Conservation (phyloP, 2,113 vertebrate species). For the Hydrolagus affinis region DNA sequence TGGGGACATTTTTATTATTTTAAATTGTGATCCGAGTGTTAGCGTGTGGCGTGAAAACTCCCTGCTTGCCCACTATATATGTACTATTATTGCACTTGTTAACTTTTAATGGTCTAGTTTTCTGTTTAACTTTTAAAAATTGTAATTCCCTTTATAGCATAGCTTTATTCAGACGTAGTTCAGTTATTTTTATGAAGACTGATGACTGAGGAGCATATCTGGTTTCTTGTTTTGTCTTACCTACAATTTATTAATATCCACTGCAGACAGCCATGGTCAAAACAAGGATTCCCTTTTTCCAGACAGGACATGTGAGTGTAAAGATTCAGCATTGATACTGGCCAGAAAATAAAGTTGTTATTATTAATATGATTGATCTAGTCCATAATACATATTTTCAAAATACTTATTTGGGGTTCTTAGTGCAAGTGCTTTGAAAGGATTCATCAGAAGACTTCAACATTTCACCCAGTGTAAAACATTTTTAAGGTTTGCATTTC, state of each 20-base stretch:
- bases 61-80: not conserved
- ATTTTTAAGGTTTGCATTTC: slow-evolving; percentile 3
- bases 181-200: not conserved
- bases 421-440: not conserved
- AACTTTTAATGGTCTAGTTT: not conserved
- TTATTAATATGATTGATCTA: not conserved
- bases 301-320: not conserved
- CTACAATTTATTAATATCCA: not conserved
- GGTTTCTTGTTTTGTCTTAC: not conserved
- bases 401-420: not conserved
- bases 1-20: not conserved
- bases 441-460: not conserved
- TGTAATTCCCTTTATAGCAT: no score
- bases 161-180: not conserved
- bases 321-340: not conserved
- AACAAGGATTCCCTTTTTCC: not conserved
- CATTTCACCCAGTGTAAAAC: not conserved
- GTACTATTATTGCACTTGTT: not conserved
- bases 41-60: not conserved
- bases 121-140: no score
- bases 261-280: not conserved
- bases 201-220: not conserved
- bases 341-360: not conserved
- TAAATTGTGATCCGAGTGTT: not conserved
- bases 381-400: not conserved